Percentiles rank a stretch among this genome's conserved stretches.
Conservation (phyloP, 2,888 invertebrate genomes). For the Polia nebulosa region DNA sequence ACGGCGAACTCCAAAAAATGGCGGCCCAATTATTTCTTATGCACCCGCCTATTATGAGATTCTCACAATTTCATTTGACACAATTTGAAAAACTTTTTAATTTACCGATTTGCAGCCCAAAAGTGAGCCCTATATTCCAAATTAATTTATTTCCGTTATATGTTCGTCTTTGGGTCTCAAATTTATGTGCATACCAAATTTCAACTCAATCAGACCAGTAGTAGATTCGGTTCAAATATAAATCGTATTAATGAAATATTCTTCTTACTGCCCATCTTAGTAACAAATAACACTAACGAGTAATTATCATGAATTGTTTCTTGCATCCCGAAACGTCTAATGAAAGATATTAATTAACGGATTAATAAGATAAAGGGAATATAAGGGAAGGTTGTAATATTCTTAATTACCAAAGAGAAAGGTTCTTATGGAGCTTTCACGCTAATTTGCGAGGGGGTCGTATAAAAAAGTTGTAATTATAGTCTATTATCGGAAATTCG, state of each 20-base stretch:
- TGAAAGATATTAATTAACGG: slow-evolving; percentile 32
- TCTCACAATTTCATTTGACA: too few relatives aligned
- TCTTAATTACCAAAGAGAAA: slow-evolving; percentile 18
- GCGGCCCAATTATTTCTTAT: too few relatives aligned
- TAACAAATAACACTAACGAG: neutral
- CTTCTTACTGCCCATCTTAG: neutral
- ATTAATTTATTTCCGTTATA: too few relatives aligned
- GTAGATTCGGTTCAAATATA: too few relatives aligned
- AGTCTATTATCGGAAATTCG: slow-evolving; percentile 5
- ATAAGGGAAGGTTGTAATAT: slow-evolving; percentile 15
- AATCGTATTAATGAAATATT: neutral
- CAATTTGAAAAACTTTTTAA: too few relatives aligned
- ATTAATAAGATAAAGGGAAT: slow-evolving; percentile 41
- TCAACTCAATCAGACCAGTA: too few relatives aligned
- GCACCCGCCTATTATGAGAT: too few relatives aligned
- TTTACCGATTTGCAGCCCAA: too few relatives aligned
- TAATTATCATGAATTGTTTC: slow-evolving; percentile 12
- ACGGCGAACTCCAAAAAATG: too few relatives aligned
- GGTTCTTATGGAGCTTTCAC: slow-evolving; percentile 15
- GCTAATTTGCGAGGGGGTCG: slow-evolving; percentile 18
- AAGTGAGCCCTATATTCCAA: too few relatives aligned
- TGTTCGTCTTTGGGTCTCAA: too few relatives aligned
- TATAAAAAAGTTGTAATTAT: slow-evolving; percentile 1
- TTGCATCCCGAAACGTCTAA: neutral
- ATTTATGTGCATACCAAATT: too few relatives aligned